Evolutionary conservation across 2,888 invertebrate species (phyloP).

Genomic region (Alentia gelatinosa): DNA sequence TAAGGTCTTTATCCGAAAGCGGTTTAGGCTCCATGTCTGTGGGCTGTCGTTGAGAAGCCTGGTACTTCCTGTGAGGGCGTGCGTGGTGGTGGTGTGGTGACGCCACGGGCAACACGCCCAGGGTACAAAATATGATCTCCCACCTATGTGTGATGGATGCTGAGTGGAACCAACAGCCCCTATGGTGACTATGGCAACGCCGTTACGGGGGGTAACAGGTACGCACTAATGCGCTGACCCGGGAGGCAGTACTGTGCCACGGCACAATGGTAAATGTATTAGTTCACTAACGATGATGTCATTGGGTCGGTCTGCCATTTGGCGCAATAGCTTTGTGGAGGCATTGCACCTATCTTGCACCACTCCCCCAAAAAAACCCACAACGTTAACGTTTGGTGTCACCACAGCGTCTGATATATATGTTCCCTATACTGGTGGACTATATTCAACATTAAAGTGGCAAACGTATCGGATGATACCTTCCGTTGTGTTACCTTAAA

Average conservation of each 20-base stretch:
- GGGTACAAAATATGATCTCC: neutral
- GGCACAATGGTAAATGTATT: neutral
- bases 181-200: constrained; percentile 13
- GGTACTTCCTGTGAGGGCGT: neutral
- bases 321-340: neutral
- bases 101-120: neutral
- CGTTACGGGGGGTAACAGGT: neutral
- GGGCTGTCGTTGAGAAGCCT: neutral
- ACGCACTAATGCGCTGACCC: neutral
- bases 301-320: neutral
- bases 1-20: neutral
- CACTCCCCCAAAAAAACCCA: too few relatives aligned
- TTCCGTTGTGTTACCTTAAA: too few relatives aligned
- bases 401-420: too few relatives aligned
- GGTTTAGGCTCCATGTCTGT: neutral
- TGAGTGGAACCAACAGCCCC: neutral
- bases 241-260: neutral
- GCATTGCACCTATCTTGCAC: neutral
- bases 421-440: too few relatives aligned
- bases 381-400: too few relatives aligned
- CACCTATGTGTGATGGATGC: neutral
- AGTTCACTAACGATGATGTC: neutral
- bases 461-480: too few relatives aligned
- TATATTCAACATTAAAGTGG: too few relatives aligned
- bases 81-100: neutral